phyloP scores from a whole-genome alignment of 2,113 vertebrate species.

The Hemiscyllium ocellatum region DNA sequence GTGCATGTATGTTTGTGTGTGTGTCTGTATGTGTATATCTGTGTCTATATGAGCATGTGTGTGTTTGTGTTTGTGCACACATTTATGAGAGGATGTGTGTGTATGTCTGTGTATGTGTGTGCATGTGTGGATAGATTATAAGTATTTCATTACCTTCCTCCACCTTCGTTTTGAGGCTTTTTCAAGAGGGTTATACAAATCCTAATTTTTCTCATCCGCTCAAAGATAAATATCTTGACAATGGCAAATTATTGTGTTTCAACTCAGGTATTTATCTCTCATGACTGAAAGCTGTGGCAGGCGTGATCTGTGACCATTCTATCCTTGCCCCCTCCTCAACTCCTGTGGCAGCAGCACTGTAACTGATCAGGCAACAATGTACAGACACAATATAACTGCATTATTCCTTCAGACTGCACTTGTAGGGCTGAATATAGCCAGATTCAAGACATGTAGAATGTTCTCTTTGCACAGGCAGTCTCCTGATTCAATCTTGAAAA shows the following conservation, averaged over 20 bases:
- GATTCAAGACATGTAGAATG: neutral
- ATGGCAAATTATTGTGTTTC: constrained; percentile 69
- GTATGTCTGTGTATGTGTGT: constrained; percentile 51
- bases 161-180: constrained; percentile 54
- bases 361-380: neutral
- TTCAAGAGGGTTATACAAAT: constrained; percentile 59
- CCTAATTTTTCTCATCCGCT: constrained; percentile 62
- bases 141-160: constrained; percentile 70
- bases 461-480: neutral
- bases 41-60: no score
- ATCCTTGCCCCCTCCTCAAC: neutral
- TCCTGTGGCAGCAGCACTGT: neutral
- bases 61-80: no score
- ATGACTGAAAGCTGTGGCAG: constrained; percentile 66
- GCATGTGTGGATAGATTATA: constrained; percentile 64
- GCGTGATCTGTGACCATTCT: constrained; percentile 50
- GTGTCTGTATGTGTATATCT: constrained; percentile 43
- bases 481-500: neutral
- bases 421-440: neutral
- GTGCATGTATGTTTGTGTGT: constrained; percentile 46
- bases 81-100: constrained; percentile 41
- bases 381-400: neutral
- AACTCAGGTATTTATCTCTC: constrained; percentile 65
- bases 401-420: neutral
- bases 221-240: constrained; percentile 67